Base-by-base conservation (phyloP, 2,113 vertebrate species). In the Ailuropoda melanoleuca region DNA sequence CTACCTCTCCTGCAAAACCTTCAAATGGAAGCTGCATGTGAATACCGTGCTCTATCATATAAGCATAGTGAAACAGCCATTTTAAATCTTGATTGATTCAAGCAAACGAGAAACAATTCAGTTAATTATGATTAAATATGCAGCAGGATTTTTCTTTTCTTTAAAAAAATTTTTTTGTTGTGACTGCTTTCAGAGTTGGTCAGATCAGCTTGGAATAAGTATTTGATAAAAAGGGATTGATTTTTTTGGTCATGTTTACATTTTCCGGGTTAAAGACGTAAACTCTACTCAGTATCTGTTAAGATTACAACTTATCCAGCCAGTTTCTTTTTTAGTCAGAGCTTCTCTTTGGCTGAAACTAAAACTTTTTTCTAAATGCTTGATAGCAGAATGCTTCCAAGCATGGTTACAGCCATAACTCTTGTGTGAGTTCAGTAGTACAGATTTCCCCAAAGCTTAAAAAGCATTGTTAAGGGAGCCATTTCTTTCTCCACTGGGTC, bases 1-100 rank as follows among this genome's bases (percentile, higher is more conserved):
- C 72, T 74, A 75, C 56, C 56, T 97, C 66, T 81, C 43, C 84
- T 88, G 13, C 80, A 91, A 70, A 87, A 62, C 34, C 15, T 92
- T 53, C 46, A 48, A 48, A 43, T 31, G 70, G 68, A 95, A 96
- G 77, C 56, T 2, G 37, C 15, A 15, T 92, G 64, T 26, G 29
- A 34, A 29, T 31, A 1, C 39, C 17, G 9, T 39, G 37, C 50
- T 77, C 93, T 55, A 50, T 50, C 11, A 0, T 80, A 29, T 58
- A n/a, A 10, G 13, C 62, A 18, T 31, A 55, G 15, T 8, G 29
- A 82, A 81, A 77, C 29, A 72, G 83, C 43, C 46, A 53, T 60
- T 90, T 95, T 81, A 75, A 62, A 17, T 62, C 56, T 82, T 72
- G 43, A 93, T 74, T 85, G 82, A 82, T 81, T 90, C 26, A 91